Evolutionary conservation across 2,113 vertebrate genomes (phyloP), one percentile per base, ranked within the genome.

Genomic region (Trogon melanurus): DNA sequence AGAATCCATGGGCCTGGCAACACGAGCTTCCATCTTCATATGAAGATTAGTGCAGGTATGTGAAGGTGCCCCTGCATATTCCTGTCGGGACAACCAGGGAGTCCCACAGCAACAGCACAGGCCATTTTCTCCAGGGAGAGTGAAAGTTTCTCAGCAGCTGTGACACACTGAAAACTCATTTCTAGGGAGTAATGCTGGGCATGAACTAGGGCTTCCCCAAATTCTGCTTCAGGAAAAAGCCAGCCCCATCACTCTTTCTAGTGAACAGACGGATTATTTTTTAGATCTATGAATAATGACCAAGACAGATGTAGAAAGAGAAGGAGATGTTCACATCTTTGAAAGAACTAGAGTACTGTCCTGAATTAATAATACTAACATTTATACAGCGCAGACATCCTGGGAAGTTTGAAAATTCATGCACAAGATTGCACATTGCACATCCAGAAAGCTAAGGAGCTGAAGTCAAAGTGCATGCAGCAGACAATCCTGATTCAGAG

Each of bases 241-340:
- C 25, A 83, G 30, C 13, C 21, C 21, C 0, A 0, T 44, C 6
- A 0, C 22, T 56, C 61, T 60, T 91, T 70, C 27, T 44, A 22
- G 41, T 7, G 15, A 6, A 73, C 1, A 3, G 22, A 82, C 27
- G 7, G 7, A 5, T 47, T 85, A 26, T 26, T 80, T 78, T 93
- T 87, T 62, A 8, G 12, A 78, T 74, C 22, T 6, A 13, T 69
- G 16, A 88, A 58, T 62, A 73, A 85, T 86, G 45, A 64, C 12
- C 26, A 79, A 53, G 8, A 58, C 22, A 48, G 29, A 66, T 11
- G n/a, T 14, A 11, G 25, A 83, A 83, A 90, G 44, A 88, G 22
- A 13, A 82, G 18, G 36, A 89, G 19, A 17, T 65, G 38, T 54
- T 66, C 20, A 6, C 44, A 19, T 29, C 11, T 58, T 78, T 51